Percentiles rank a stretch among this genome's conserved stretches.
Conservation (phyloP, 2,797 vertebrate genomes). For the Sebastes itinus region DNA sequence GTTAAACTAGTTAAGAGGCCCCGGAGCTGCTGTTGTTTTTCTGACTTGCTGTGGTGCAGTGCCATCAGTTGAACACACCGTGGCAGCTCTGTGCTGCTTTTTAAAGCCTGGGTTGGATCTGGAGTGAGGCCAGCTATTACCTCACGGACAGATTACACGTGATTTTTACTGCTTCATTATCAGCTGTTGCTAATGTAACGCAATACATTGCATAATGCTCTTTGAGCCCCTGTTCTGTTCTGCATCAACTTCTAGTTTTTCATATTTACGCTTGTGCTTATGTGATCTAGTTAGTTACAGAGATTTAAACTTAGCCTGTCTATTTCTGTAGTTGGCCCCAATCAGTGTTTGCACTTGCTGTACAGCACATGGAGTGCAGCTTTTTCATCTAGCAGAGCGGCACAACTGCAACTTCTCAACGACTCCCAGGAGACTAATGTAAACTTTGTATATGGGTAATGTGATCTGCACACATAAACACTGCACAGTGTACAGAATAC, state of each 20-base stretch:
- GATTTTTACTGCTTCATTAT: conserved; percentile 15
- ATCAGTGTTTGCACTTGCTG: conserved; percentile 1
- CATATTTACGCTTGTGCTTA: conserved; percentile 14
- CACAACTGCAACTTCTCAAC: conserved; percentile 25
- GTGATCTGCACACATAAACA: conserved; percentile 41
- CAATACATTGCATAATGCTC: background rate
- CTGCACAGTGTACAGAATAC: conserved; percentile 14
- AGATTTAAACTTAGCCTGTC: conserved; percentile 48
- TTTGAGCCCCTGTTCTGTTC: background rate
- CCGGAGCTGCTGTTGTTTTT: background rate
- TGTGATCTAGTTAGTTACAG: conserved; percentile 25
- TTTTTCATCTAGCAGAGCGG: background rate
- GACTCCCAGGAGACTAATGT: conserved; percentile 33
- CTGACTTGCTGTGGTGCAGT: conserved; percentile 44
- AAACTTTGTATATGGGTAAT: conserved; percentile 51
- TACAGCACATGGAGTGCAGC: background rate
- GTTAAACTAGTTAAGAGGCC: background rate
- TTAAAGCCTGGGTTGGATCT: background rate
- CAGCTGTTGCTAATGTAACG: conserved; percentile 17
- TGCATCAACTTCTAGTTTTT: background rate
- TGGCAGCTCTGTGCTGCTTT: conserved; percentile 63
- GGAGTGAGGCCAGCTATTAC: background rate
- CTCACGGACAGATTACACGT: background rate
- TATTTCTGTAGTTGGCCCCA: conserved; percentile 53
- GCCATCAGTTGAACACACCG: conserved; percentile 55